Evolutionary conservation across 2,888 invertebrate genomes (phyloP).

Genomic region (Capitulum mitella): DNA sequence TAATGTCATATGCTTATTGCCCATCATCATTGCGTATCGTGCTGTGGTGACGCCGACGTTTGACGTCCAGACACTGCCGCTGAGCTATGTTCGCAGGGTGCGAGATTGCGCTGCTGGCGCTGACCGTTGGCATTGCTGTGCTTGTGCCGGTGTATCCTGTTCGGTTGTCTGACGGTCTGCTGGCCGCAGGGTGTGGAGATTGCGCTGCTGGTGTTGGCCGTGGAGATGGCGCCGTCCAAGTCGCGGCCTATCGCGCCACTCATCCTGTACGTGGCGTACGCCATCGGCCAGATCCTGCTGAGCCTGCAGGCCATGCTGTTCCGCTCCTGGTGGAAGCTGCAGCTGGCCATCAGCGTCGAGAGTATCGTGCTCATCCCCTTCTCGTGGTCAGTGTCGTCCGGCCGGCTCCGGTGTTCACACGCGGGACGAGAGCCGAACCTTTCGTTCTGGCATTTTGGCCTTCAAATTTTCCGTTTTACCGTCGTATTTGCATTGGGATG

Average conservation of each 20-base stretch:
- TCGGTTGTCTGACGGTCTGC: too few relatives aligned
- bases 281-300: constrained; percentile 19
- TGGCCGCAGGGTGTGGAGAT: neutral
- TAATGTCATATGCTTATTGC: too few relatives aligned
- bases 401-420: too few relatives aligned
- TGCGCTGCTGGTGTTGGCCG: neutral
- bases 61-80: too few relatives aligned
- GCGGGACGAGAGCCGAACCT: too few relatives aligned
- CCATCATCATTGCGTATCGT: too few relatives aligned
- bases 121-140: neutral
- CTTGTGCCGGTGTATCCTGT: too few relatives aligned
- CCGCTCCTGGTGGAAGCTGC: constrained; percentile 20
- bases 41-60: too few relatives aligned
- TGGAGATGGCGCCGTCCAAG: constrained; percentile 16
- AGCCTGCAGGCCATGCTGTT: constrained; percentile 20
- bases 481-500: neutral
- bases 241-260: constrained; percentile 18
- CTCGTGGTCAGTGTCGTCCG: constrained; percentile 9
- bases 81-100: too few relatives aligned
- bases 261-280: constrained; percentile 23
- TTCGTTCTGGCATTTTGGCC: too few relatives aligned
- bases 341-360: constrained; percentile 20
- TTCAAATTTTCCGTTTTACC: neutral
- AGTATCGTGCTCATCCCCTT: constrained; percentile 2
- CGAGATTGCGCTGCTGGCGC: too few relatives aligned